Base-by-base conservation (phyloP, 2,113 vertebrate species). In the Melanostigma gelatinosum region DNA sequence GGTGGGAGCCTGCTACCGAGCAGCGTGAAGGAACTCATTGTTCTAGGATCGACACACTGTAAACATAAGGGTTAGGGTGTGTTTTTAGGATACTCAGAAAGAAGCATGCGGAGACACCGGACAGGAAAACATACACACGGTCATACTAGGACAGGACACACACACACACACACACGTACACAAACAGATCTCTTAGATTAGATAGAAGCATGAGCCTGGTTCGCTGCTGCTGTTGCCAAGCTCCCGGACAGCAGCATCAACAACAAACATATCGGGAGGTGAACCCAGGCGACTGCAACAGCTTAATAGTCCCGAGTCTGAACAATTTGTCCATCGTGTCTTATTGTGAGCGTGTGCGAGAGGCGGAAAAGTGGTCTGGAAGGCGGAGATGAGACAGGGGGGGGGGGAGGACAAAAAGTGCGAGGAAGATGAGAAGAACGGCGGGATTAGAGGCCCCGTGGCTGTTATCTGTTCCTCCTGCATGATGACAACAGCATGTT, bases 21-120 rank as follows among this genome's bases (percentile, higher is more conserved):
- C 76, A 68, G 63, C 46, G 32, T 91, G 85, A 91, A 92, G 88
- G 89, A 85, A 85, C 80, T 83, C 89, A 88, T 90, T 93, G 91
- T 92, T 91, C 84, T 82, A 29, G 66, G 44, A 62, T 77, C 57
- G 50, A 63, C 82, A 62, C 18, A 34, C 65, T 67, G 84, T 91
- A 85, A 84, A 89, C 83, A 87, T 46, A 52, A 70, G 81, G 80
- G 29, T 11, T 11, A 58, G 70, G 46, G 77, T 62, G 77, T 55
- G 86, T 77, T 73, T 73, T 80, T 4, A 40, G 65, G 65, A 80
- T 65, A 77, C 36, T n/a, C 4, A n/a, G 27, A 52, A 42, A 74
- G 46, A 73, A 60, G 77, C 75, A 75, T n/a, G 54, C 61, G 38
- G 42, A 82, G 69, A 74, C 67, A 55, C 32, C 24, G 58, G 32